Conservation (phyloP, 2,888 invertebrate species). For the Agriopis aurantiaria region DNA sequence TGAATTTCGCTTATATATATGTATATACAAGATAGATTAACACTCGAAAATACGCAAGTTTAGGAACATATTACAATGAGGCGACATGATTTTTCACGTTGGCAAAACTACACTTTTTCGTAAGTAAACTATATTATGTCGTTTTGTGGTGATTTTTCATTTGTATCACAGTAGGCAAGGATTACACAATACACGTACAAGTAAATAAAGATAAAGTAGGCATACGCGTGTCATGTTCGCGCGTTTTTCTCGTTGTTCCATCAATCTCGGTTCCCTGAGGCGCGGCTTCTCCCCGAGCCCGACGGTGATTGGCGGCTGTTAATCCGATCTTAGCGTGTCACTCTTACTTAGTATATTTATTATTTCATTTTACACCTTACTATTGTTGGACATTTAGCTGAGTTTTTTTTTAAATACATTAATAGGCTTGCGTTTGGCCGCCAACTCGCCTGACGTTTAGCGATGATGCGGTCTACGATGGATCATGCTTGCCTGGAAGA, state of each 20-base stretch:
- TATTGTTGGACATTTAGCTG: neutral
- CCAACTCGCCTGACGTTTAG: neutral
- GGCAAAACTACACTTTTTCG: too few relatives aligned
- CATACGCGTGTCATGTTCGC: conserved; percentile 19
- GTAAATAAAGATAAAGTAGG: conserved; percentile 16
- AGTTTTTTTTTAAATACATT: too few relatives aligned
- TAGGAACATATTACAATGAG: too few relatives aligned
- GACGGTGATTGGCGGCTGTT: conserved; percentile 4
- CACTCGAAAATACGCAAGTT: too few relatives aligned
- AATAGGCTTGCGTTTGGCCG: too few relatives aligned
- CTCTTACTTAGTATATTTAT: conserved; percentile 10
- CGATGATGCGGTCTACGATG: too few relatives aligned
- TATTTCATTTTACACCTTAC: conserved; percentile 15
- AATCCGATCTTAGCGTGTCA: conserved; percentile 27
- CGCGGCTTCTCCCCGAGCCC: neutral
- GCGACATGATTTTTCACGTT: too few relatives aligned
- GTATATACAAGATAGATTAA: too few relatives aligned
- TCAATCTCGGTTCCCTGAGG: conserved; percentile 24
- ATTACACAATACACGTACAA: conserved; percentile 1
- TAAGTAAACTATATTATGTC: too few relatives aligned
- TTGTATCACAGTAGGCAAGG: neutral
- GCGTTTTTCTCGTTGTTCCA: conserved; percentile 21
- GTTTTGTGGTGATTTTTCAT: neutral
- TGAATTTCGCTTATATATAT: too few relatives aligned
- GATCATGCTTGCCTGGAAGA: too few relatives aligned